Percentiles rank a stretch among this genome's conserved stretches.
phyloP scores from a whole-genome alignment of 2,888 invertebrate genomes.

The Aspidiotus destructor region DNA sequence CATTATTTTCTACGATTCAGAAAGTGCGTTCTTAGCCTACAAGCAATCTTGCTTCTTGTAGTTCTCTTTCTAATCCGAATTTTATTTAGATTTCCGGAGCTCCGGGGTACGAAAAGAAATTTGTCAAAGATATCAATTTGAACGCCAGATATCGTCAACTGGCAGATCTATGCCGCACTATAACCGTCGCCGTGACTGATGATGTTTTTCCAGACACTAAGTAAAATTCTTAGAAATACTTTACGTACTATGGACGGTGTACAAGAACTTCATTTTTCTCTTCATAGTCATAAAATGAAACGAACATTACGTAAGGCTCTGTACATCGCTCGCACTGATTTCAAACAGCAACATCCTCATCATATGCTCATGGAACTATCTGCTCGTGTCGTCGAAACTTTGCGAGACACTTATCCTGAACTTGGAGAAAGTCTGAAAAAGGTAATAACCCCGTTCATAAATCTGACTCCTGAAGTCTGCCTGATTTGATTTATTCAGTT shows the following conservation, averaged over 20 bases:
- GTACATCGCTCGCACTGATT: conserved; percentile 49
- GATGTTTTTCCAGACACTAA: conserved; percentile 76
- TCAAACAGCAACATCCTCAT: conserved; percentile 44
- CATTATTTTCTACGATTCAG: conserved; percentile 61
- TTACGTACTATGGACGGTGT: not conserved
- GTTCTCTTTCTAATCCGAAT: not conserved
- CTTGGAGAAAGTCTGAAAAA: conserved; percentile 53
- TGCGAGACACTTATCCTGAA: conserved; percentile 64
- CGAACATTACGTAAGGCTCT: conserved; percentile 55
- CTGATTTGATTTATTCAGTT: conserved; percentile 4
- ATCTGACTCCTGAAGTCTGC: not conserved
- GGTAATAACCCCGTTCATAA: conserved; percentile 40
- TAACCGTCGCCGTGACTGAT: conserved; percentile 76
- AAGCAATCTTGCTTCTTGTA: not conserved
- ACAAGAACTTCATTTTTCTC: not conserved
- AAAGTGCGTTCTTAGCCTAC: conserved; percentile 45
- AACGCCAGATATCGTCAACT: conserved; percentile 75
- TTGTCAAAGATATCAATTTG: conserved; percentile 47
- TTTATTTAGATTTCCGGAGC: conserved; percentile 45
- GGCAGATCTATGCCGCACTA: conserved; percentile 84
- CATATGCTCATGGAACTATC: conserved; percentile 55
- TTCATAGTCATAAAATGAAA: conserved; percentile 54
- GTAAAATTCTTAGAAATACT: conserved; percentile 44
- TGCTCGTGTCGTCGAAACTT: conserved; percentile 54
- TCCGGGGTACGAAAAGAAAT: conserved; percentile 54